Evolutionary conservation across 2,888 invertebrate species (phyloP).

Genomic region (Matsumyia berberina): DNA sequence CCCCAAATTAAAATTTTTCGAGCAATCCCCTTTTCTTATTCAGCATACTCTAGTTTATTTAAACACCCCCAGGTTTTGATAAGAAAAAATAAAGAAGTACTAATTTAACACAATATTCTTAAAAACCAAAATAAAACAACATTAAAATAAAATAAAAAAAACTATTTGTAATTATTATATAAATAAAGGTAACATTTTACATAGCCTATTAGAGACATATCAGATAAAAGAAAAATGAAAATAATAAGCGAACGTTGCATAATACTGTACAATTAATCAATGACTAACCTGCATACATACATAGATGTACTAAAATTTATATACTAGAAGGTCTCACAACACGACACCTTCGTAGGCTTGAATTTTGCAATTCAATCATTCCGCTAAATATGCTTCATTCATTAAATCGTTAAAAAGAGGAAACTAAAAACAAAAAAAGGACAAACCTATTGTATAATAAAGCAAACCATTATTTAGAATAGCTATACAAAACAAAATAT

Average conservation of each 20-base stretch:
- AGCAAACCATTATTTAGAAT: slow-evolving; percentile 69
- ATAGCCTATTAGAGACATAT: slow-evolving; percentile 84
- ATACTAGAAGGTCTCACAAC: slow-evolving; percentile 49
- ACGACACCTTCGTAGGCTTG: slow-evolving; percentile 57
- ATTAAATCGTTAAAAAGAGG: slow-evolving; percentile 63
- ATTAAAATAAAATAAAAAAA: slow-evolving; percentile 15
- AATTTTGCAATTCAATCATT: slow-evolving; percentile 69
- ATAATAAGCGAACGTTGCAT: slow-evolving; percentile 54
- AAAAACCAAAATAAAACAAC: slow-evolving; percentile 8
- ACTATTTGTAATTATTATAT: slow-evolving; percentile 55
- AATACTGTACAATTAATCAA: slow-evolving; percentile 66
- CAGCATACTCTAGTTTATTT: not conserved
- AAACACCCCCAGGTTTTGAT: slow-evolving; percentile 5
- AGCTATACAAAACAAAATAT: slow-evolving; percentile 68
- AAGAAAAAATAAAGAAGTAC: slow-evolving; percentile 9
- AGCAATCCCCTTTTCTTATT: not conserved
- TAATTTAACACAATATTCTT: slow-evolving; percentile 9
- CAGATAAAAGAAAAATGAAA: slow-evolving; percentile 77
- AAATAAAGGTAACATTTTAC: slow-evolving; percentile 76
- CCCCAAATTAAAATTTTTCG: too few species aligned
- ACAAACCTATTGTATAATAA: slow-evolving; percentile 68
- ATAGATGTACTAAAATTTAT: slow-evolving; percentile 52
- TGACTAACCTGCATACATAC: slow-evolving; percentile 50
- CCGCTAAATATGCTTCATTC: slow-evolving; percentile 74
- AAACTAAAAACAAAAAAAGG: slow-evolving; percentile 35